Percentiles rank a stretch among this genome's conserved stretches.
Conservation (phyloP, 2,797 vertebrate genomes). For the Liparis tanakae region DNA sequence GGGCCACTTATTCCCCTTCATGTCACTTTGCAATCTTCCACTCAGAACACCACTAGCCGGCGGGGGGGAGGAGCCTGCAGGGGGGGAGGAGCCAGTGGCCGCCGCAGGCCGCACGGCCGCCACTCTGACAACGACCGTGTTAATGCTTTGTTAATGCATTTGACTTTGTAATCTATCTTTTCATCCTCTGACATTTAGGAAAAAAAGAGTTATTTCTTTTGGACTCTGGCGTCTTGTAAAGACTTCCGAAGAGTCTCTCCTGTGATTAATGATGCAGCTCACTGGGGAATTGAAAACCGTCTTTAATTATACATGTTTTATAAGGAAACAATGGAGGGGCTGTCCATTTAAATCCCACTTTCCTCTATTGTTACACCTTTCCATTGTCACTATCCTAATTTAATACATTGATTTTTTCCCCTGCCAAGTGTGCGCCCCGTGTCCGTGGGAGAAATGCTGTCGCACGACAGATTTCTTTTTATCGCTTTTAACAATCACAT, state of each 20-base stretch:
- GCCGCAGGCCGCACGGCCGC: constrained; percentile 21
- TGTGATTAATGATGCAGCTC: neutral
- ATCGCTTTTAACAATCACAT: constrained; percentile 5
- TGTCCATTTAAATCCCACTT: neutral
- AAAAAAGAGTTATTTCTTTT: constrained; percentile 13
- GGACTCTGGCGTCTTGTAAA: neutral
- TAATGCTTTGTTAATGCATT: constrained; percentile 14
- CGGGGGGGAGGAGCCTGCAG: neutral
- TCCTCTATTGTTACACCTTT: neutral
- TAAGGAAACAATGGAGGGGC: neutral
- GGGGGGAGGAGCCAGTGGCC: neutral
- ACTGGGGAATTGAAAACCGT: neutral
- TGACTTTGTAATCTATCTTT: constrained; percentile 22
- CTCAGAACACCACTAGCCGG: constrained; percentile 47
- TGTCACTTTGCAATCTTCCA: constrained; percentile 54
- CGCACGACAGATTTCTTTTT: neutral
- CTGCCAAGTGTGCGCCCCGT: neutral
- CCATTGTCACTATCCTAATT: neutral
- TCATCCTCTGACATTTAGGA: constrained; percentile 32
- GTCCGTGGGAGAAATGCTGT: constrained; percentile 18
- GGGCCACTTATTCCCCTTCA: constrained; percentile 60
- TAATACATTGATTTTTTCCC: neutral
- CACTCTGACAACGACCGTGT: neutral
- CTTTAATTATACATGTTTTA: constrained; percentile 8
- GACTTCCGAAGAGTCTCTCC: neutral